Conservation (phyloP, 2,888 invertebrate species). For the Drosophila prolongata region DNA sequence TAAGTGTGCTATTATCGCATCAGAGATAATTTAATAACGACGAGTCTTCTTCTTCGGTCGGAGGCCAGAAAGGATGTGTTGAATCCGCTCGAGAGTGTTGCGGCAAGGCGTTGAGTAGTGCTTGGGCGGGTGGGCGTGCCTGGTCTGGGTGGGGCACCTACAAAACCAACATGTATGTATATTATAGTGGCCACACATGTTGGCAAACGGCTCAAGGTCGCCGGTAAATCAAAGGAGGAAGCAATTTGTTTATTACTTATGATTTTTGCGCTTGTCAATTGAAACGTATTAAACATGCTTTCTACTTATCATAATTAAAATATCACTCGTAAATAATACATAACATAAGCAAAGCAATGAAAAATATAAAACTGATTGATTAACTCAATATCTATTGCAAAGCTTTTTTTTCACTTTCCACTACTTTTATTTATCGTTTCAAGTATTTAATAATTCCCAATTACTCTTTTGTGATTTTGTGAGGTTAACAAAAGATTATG, state of each 20-base stretch:
- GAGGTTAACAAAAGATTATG: no score
- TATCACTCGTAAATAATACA: no score
- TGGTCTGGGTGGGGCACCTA: constrained; percentile 26
- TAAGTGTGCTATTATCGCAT: constrained; percentile 82
- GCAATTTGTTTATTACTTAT: neutral
- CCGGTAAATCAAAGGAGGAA: constrained; percentile 8
- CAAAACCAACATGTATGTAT: neutral
- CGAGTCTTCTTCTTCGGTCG: constrained; percentile 42
- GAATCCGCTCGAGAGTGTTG: constrained; percentile 57
- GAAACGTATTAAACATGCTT: no score
- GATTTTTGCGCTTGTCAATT: neutral
- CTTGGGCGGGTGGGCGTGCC: constrained; percentile 33
- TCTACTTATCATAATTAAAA: no score
- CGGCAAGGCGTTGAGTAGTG: constrained; percentile 60
- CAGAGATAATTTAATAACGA: constrained; percentile 83
- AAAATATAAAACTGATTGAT: no score
- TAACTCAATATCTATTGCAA: no score
- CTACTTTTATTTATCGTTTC: no score
- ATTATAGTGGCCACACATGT: neutral
- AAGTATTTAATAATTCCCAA: no score
- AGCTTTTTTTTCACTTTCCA: no score
- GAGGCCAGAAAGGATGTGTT: constrained; percentile 58
- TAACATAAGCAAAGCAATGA: no score
- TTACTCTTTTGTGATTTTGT: no score
- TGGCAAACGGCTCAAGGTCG: constrained; percentile 58